Percentiles rank a stretch among this genome's conserved stretches.
Conservation (phyloP, 2,797 vertebrate genomes). For the Emys orbicularis region DNA sequence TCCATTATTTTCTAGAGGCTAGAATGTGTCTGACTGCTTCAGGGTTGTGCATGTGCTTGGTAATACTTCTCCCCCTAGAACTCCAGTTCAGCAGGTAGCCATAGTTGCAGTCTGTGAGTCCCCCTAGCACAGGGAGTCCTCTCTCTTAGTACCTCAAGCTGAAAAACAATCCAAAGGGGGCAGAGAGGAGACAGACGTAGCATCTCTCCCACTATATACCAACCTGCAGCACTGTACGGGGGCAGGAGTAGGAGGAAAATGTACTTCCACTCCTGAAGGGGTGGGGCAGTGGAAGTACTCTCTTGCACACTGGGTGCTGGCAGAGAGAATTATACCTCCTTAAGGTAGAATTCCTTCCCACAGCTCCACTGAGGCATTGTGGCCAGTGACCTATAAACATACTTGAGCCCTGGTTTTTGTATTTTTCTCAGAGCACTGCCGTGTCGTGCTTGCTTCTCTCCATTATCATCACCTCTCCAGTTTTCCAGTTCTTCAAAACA, state of each 20-base stretch:
- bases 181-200: neutral
- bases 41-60: neutral
- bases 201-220: neutral
- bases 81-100: neutral
- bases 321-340: neutral
- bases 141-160: neutral
- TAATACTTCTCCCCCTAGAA: neutral
- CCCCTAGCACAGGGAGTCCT: neutral
- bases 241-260: neutral
- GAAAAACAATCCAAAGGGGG: neutral
- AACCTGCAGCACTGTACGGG: neutral
- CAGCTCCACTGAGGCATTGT: neutral
- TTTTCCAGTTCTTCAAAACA: neutral
- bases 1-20: neutral
- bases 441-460: neutral
- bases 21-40: neutral
- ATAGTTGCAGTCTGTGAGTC: neutral
- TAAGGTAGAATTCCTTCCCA: neutral
- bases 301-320: neutral
- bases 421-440: neutral
- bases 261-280: neutral
- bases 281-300: neutral
- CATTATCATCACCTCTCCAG: neutral
- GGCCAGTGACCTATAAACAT: neutral
- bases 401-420: neutral